Evolutionary conservation across 92 coral and sea anemone species (phyloP).

Genomic region (Porites rus): DNA sequence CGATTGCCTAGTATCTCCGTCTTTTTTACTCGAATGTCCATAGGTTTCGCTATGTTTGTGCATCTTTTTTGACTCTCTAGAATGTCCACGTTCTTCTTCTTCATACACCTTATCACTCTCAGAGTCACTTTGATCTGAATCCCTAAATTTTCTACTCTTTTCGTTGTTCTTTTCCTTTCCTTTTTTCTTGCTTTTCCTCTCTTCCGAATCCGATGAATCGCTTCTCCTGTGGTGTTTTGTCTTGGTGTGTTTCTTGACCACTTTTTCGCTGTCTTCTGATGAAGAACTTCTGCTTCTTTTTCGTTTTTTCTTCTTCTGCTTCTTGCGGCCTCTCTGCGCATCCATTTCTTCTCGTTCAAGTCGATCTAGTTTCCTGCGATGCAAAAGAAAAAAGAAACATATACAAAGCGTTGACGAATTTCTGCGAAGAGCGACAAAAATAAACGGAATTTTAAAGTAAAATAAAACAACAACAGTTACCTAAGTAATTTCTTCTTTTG

Average conservation of each 20-base stretch:
- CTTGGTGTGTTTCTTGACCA: background rate
- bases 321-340: constrained; percentile 25
- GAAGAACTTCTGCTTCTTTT: constrained; percentile 21
- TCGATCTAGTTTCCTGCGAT: constrained; percentile 64
- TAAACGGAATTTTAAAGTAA: background rate
- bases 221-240: background rate
- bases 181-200: constrained; percentile 24
- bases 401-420: background rate
- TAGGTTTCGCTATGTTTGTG: constrained; percentile 4
- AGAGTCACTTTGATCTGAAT: constrained; percentile 7
- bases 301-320: constrained; percentile 58
- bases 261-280: constrained; percentile 42
- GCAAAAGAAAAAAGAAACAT: background rate
- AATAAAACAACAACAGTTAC: constrained; percentile 35
- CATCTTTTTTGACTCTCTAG: background rate
- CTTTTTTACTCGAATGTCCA: background rate
- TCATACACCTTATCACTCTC: background rate
- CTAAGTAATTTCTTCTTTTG: constrained; percentile 93
- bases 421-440: background rate
- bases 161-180: constrained; percentile 15
- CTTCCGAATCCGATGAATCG: constrained; percentile 35
- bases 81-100: constrained; percentile 2
- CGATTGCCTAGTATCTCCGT: background rate
- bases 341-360: constrained; percentile 58
- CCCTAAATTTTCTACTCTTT: constrained; percentile 17